Evolutionary conservation across 2,113 vertebrate genomes (phyloP).

Genomic region (Aleadryas rufinucha): DNA sequence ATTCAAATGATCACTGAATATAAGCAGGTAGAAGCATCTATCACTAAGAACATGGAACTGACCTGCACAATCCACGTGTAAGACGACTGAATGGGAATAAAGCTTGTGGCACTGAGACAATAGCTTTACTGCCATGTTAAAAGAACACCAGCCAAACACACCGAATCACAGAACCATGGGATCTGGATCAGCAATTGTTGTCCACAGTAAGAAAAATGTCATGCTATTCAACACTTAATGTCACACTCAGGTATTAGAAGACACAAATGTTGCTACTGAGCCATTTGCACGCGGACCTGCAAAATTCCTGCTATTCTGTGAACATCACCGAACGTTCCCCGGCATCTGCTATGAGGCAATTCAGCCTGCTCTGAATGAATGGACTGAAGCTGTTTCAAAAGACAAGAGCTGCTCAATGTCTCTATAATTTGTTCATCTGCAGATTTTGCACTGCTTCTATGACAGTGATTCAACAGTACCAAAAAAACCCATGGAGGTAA

Average conservation of each 20-base stretch:
- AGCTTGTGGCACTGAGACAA: neutral
- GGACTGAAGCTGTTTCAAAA: neutral
- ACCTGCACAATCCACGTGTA: neutral
- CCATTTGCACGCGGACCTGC: rapidly evolving
- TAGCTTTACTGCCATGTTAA: rapidly evolving
- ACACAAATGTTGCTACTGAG: neutral
- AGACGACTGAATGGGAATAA: rapidly evolving
- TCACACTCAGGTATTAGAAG: neutral
- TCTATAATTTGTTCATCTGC: neutral
- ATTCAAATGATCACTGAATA: neutral
- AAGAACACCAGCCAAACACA: neutral
- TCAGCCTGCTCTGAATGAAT: neutral
- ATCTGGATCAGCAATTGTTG: neutral
- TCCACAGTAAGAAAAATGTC: neutral
- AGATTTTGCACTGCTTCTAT: neutral
- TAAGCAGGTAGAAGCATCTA: neutral
- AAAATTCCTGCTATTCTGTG: neutral
- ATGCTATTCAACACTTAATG: neutral
- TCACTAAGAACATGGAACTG: neutral
- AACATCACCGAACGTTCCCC: neutral
- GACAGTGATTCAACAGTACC: neutral
- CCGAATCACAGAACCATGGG: neutral
- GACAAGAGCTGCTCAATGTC: neutral
- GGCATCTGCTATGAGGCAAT: neutral
- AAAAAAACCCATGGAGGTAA: neutral